Evolutionary conservation across 1,140 invertebrate species (phyloP).

Genomic region (Stegodyphus dumicola): DNA sequence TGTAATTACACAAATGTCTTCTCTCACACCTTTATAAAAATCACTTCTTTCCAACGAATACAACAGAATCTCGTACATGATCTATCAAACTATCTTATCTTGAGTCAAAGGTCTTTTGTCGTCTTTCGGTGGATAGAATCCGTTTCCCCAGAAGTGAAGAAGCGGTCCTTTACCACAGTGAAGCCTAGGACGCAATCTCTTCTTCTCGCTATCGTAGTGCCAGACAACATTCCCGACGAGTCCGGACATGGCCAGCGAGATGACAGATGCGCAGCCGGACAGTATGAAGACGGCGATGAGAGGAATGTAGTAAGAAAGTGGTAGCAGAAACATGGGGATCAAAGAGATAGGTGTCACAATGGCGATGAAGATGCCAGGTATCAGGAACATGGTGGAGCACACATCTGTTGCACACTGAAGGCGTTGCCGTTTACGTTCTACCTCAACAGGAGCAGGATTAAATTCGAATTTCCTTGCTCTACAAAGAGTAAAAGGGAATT

Average conservation of each 20-base stretch:
- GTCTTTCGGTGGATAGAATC: conserved; percentile 22
- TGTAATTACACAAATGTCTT: too few relatives aligned
- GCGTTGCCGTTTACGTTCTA: conserved; percentile 12
- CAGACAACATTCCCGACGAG: conserved; percentile 56
- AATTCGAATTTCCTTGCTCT: conserved; percentile 48
- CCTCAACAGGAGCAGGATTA: conserved; percentile 5
- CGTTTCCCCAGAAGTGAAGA: conserved; percentile 59
- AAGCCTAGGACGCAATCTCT: conserved; percentile 17
- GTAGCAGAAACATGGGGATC: conserved; percentile 59
- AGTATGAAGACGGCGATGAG: conserved; percentile 33
- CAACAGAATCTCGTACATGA: neutral
- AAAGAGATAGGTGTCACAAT: conserved; percentile 52
- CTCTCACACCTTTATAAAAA: too few relatives aligned
- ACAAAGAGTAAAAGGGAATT: neutral
- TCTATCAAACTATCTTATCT: conserved; percentile 1
- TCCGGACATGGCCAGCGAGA: conserved; percentile 32
- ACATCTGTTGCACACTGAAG: conserved; percentile 35
- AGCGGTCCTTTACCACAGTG: conserved; percentile 56
- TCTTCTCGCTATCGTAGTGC: conserved; percentile 46
- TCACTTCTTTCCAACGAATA: too few relatives aligned
- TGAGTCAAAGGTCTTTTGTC: neutral
- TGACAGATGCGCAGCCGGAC: neutral
- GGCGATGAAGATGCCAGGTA: conserved; percentile 38
- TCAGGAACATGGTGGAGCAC: conserved; percentile 25
- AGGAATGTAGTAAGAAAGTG: conserved; percentile 30